These are phyloP conservation scores for Oedothorax gibbosus DNA, from an alignment of 1,140 invertebrate species.

Conservation along the genomic window DNA sequence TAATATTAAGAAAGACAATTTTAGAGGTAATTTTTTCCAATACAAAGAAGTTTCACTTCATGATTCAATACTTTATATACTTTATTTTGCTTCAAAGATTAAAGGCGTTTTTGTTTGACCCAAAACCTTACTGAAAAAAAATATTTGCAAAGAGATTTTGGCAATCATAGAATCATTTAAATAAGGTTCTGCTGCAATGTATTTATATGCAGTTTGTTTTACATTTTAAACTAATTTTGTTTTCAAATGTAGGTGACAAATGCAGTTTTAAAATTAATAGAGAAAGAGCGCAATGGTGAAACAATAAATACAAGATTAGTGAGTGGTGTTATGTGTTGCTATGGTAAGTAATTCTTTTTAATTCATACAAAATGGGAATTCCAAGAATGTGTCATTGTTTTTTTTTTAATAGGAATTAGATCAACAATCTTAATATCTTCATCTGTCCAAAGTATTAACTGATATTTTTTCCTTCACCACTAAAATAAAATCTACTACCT, in stretches of 20 bases:
- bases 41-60: too few species aligned
- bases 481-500: too few species aligned
- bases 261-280: conserved; percentile 95
- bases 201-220: not conserved
- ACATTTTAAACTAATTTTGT: not conserved
- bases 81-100: too few species aligned
- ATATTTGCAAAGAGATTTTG: not conserved
- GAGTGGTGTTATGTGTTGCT: conserved; percentile 87
- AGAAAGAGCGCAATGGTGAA: conserved; percentile 95
- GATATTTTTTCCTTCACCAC: too few species aligned
- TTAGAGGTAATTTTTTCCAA: too few species aligned
- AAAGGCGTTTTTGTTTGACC: not conserved
- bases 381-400: too few species aligned
- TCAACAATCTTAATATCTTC: too few species aligned
- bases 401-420: too few species aligned
- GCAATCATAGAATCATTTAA: not conserved
- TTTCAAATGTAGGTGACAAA: conserved; percentile 79
- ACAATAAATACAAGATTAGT: conserved; percentile 96
- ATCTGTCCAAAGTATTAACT: too few species aligned
- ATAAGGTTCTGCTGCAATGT: not conserved
- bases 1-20: too few species aligned
- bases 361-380: too few species aligned
- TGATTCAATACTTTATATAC: too few species aligned
- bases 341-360: conserved; percentile 65
- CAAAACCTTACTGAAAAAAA: not conserved